Evolutionary conservation across 1,140 invertebrate species (phyloP), one percentile per base, ranked within the genome.

Genomic region (Drosophila azteca): DNA sequence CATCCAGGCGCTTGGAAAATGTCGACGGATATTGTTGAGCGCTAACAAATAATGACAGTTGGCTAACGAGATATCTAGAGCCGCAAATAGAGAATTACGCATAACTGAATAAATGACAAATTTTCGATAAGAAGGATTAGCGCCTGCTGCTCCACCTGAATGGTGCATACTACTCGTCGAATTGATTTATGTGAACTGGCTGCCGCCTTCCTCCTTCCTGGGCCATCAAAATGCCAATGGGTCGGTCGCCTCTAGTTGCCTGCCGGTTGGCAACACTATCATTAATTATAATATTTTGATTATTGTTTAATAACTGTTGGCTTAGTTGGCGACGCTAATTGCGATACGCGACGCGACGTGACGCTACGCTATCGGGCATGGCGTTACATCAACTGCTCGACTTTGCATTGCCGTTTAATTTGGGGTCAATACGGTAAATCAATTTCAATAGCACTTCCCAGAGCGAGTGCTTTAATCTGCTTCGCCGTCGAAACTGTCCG

Each of bases 41-140:
- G 68, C 72, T 79, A 88, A 88, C 79, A 69, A 88, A 88, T 88
- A 49, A 64, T 88, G 83, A 88, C 83, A 88, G 83, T 88, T 88
- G 84, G 67, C 79, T 83, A 88, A 88, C 64, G 83, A 88, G 79
- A 87, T 83, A 87, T 65, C 63, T 50, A 43, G n/a, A 64, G 73
- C 39, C 54, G 57, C 57, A 58, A 50, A 59, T 52, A 64, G 52
- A 69, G 68, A 41, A 52, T 53, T 77, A 79, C 67, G 64, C 64
- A 70, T 69, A 69, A 49, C 44, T 69, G 67, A 70, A 70, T 70
- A 70, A 87, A 87, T 87, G 75, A 88, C 54, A 70, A 87, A 87
- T 61, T 64, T 69, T 87, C 51, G 70, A 53, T 51, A 65, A 61
- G 81, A 57, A 78, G 82, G 82, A 82, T 85, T 85, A 82, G 55